Conservation (phyloP, 2,113 vertebrate genomes). For the Bagarius yarrelli region DNA sequence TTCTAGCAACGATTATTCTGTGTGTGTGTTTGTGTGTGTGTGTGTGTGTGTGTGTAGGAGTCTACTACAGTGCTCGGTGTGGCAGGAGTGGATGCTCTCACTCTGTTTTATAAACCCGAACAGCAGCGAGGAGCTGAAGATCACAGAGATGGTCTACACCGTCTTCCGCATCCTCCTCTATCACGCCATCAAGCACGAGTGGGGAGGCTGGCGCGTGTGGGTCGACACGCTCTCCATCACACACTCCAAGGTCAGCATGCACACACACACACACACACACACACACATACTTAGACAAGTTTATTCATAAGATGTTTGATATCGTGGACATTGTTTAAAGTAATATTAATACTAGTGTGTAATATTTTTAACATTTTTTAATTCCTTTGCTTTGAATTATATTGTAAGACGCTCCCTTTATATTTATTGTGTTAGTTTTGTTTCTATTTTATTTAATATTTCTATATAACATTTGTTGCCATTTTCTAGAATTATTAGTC, state of each 20-base stretch:
- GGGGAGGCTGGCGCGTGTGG: conserved; percentile 99
- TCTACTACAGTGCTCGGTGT: conserved; percentile 95
- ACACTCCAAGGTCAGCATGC: conserved; percentile 87
- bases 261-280: background rate
- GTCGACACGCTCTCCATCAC: conserved; percentile 98
- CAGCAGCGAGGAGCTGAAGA: conserved; percentile 93
- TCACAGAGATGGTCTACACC: conserved; percentile 97
- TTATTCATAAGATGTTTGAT: background rate
- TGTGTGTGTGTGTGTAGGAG: conserved; percentile 73
- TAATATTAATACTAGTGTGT: too few species aligned
- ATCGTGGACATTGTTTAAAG: background rate
- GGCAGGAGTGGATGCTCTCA: conserved; percentile 99
- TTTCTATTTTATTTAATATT: background rate
- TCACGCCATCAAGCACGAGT: conserved; percentile 96
- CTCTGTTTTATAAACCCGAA: conserved; percentile 89
- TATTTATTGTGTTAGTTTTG: background rate
- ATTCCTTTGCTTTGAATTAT: conserved; percentile 32
- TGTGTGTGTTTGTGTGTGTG: conserved; percentile 34
- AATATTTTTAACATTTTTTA: conserved; percentile 57
- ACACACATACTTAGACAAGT: conserved; percentile 7
- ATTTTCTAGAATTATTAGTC: background rate
- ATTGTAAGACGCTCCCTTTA: background rate
- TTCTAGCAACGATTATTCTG: background rate
- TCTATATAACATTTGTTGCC: background rate
- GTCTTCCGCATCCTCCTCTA: conserved; percentile 97